Evolutionary conservation across 1,140 invertebrate genomes (phyloP).

Genomic region (Anastrepha ludens): DNA sequence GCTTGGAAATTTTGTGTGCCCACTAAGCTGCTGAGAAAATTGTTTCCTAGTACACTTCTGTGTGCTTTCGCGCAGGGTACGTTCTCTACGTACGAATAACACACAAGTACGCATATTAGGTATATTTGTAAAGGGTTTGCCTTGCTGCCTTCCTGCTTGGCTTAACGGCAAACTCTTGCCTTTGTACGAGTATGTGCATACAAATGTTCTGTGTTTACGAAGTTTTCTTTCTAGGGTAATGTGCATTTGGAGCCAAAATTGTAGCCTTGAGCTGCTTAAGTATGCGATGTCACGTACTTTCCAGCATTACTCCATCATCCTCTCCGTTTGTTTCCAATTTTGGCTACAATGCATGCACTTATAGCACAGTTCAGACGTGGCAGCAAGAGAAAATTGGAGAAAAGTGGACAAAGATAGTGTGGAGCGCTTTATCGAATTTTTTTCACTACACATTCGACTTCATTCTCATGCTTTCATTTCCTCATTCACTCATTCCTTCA

Average conservation of each 20-base stretch:
- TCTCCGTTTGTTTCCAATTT: slow-evolving; percentile 20
- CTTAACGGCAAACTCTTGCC: no score
- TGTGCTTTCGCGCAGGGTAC: no score
- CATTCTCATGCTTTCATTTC: not conserved
- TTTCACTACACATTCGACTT: not conserved
- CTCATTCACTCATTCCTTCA: not conserved
- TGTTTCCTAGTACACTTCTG: no score
- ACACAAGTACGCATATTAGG: no score
- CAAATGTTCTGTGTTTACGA: not conserved
- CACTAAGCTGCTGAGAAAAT: no score
- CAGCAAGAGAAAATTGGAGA: not conserved
- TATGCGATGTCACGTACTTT: slow-evolving; percentile 26
- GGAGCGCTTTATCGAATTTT: not conserved
- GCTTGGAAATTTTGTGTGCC: no score
- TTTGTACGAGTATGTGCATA: no score
- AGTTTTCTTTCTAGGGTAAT: slow-evolving; percentile 14
- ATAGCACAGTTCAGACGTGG: not conserved
- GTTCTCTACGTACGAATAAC: no score
- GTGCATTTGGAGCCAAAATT: slow-evolving; percentile 22
- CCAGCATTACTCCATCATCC: not conserved
- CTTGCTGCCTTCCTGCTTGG: no score
- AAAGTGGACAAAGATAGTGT: not conserved
- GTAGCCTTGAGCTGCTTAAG: slow-evolving; percentile 17
- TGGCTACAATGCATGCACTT: not conserved
- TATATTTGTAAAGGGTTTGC: no score